Conservation (phyloP, 2,888 invertebrate genomes). For the Cinara cedri region DNA sequence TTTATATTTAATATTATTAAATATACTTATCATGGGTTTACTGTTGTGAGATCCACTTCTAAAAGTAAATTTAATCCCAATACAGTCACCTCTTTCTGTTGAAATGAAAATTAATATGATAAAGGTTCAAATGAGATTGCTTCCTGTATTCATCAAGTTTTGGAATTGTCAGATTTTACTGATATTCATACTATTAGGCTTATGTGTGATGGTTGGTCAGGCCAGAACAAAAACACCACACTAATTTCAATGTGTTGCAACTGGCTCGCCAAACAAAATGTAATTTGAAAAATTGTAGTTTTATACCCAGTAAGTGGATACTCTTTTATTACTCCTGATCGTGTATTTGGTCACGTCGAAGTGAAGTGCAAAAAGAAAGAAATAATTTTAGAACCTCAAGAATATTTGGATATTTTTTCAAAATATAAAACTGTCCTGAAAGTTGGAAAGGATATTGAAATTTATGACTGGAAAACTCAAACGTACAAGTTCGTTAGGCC, state of each 20-base stretch:
- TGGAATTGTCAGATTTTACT: slow-evolving; percentile 49
- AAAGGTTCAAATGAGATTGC: slow-evolving; percentile 62
- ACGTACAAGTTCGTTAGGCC: background rate
- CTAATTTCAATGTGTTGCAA: slow-evolving; percentile 58
- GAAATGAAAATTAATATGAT: slow-evolving; percentile 61
- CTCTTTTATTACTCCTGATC: slow-evolving; percentile 28
- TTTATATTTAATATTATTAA: too few species aligned
- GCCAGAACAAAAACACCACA: slow-evolving; percentile 61
- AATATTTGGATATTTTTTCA: slow-evolving; percentile 10
- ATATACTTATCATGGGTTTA: slow-evolving; percentile 62
- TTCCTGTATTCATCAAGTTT: slow-evolving; percentile 60
- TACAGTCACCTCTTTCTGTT: slow-evolving; percentile 60
- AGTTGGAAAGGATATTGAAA: background rate
- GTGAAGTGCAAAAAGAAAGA: slow-evolving; percentile 5
- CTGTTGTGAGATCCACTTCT: slow-evolving; percentile 61
- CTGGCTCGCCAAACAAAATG: slow-evolving; percentile 1
- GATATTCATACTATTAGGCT: slow-evolving; percentile 25
- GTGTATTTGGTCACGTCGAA: slow-evolving; percentile 7
- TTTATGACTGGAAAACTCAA: slow-evolving; percentile 20
- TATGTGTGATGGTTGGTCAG: slow-evolving; percentile 52
- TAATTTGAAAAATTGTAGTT: background rate
- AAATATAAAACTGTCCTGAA: background rate
- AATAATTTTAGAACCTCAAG: background rate
- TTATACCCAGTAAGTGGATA: slow-evolving; percentile 1
- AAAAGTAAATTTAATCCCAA: slow-evolving; percentile 59